Evolutionary conservation across 2,113 vertebrate genomes (phyloP).

Genomic region (Tichodroma muraria): DNA sequence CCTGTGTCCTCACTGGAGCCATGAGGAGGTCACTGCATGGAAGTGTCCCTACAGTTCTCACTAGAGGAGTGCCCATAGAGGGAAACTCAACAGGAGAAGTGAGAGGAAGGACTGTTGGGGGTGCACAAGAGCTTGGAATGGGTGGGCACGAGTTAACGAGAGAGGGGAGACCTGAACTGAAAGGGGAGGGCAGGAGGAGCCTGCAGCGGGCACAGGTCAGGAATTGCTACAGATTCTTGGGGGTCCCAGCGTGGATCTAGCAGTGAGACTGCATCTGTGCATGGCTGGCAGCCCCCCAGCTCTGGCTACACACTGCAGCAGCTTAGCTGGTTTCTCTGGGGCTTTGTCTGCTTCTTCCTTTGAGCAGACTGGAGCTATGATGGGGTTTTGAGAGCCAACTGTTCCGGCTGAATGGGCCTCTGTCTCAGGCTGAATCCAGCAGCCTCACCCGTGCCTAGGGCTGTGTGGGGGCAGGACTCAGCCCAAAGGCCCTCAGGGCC

Average conservation of each 20-base stretch:
- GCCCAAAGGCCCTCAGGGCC: neutral
- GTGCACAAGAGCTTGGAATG: neutral
- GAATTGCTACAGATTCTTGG: neutral
- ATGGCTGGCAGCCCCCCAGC: neutral
- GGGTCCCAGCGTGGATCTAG: too few species aligned
- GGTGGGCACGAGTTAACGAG: fast-evolving
- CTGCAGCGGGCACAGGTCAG: neutral
- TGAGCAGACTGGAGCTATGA: neutral
- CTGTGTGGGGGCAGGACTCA: neutral
- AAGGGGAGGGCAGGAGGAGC: neutral
- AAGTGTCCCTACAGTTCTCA: neutral
- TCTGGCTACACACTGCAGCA: neutral
- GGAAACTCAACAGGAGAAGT: neutral
- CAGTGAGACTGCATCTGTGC: neutral
- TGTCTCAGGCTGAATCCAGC: neutral
- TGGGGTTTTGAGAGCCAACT: neutral
- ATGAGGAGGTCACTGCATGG: neutral
- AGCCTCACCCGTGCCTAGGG: neutral
- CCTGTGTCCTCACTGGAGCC: neutral
- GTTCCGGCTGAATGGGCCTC: neutral
- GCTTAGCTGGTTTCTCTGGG: neutral
- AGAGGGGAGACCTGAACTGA: neutral
- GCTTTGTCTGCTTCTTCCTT: neutral
- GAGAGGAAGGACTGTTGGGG: neutral
- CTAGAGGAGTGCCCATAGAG: neutral